Percentiles rank a stretch among this genome's conserved stretches.
phyloP scores from a whole-genome alignment of 2,797 vertebrate genomes.

The Esox lucius region DNA sequence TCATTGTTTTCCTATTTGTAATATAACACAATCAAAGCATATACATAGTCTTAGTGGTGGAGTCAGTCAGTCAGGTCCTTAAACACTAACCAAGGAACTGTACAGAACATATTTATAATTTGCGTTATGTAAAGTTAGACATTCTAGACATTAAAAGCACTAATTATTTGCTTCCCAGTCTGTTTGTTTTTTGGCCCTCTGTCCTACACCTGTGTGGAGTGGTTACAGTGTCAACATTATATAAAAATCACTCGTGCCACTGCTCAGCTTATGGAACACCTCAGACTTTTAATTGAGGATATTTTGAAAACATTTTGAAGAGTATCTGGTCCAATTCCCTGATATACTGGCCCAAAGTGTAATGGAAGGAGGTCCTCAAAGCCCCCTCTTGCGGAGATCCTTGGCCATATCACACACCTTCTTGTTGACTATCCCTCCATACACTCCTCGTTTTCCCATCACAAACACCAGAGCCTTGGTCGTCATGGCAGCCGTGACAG shows the following conservation, averaged over 20 bases:
- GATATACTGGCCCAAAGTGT: neutral
- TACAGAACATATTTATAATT: constrained; percentile 38
- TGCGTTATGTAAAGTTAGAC: constrained; percentile 14
- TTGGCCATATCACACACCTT: constrained; percentile 55
- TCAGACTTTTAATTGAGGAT: neutral
- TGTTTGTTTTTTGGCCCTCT: constrained; percentile 4
- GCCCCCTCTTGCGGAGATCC: constrained; percentile 43
- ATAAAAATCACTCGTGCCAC: neutral
- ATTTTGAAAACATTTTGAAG: neutral
- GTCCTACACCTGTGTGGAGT: neutral
- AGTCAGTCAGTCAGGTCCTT: constrained; percentile 26
- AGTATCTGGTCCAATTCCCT: neutral
- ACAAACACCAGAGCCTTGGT: constrained; percentile 60
- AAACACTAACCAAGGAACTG: constrained; percentile 32
- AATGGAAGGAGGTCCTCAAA: constrained; percentile 21
- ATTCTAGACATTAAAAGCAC: constrained; percentile 65
- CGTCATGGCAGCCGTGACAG: constrained; percentile 55
- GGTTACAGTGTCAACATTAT: neutral
- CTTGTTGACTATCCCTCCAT: constrained; percentile 59
- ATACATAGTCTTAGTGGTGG: constrained; percentile 33
- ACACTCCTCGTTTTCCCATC: constrained; percentile 58
- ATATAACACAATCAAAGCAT: constrained; percentile 17
- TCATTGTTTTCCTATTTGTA: constrained; percentile 29
- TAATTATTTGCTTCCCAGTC: constrained; percentile 41
- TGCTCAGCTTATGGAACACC: neutral